Base-by-base conservation (phyloP, 2,113 vertebrate genomes). In the Cyanoramphus novaezelandiae region DNA sequence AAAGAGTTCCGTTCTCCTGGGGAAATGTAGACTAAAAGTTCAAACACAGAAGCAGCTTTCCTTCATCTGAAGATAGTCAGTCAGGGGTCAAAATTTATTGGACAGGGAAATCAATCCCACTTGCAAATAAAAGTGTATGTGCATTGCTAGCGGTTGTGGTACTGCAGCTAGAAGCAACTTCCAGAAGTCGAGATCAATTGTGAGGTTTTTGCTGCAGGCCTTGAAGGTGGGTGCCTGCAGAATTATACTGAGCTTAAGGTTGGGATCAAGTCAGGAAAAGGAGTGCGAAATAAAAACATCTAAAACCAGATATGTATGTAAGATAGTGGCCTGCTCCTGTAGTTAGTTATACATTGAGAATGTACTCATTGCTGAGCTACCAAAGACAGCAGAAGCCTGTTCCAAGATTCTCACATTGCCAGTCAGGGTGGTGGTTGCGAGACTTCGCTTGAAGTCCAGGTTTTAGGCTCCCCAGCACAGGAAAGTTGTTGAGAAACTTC, bases 51-150 rank as follows among this genome's bases (percentile, higher is more conserved):
- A 87, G 41, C 63, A 70, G 63, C 53, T 89, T 96, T 93, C 17
- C 24, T 60, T 85, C 53, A 53, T 94, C 65, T 86, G 76, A 78
- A 64, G 79, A 12, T 53, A 83, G 70, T 88, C 85, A 70, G 52
- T 82, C 3, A 5, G 11, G 28, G 28, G 50, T 75, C 71, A 90
- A 47, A 90, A 83, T 83, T 80, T 96, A 88, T 78, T 90, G 88
- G 86, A 78, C 43, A 50, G 43, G 72, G 82, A 94, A 95, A 90
- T 95, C 90, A 92, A 82, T 96, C 88, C 47, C 37, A 2, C 78
- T 88, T 83, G 76, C 80, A 96, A 90, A 88, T 75, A 71, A 52
- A 88, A 83, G n/a, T 50, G 23, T 44, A 9, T 49, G 64, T 65
- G 28, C 39, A 35, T 59, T 93, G 46, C 55, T 81, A 31, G 50